Evolutionary conservation across 2,113 vertebrate species (phyloP).

Genomic region (Meles meles): DNA sequence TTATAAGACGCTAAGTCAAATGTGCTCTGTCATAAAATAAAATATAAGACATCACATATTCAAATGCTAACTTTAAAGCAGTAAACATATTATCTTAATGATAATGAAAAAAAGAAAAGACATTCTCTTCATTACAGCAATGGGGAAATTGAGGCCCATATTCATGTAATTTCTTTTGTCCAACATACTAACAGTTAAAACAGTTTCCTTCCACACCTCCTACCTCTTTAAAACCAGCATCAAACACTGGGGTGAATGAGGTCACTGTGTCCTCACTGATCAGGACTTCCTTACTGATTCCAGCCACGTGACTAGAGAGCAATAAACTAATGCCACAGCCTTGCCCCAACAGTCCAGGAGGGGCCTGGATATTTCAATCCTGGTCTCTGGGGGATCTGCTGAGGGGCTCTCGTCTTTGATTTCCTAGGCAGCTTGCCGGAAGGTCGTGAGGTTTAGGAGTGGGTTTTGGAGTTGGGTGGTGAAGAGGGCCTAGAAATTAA

Average conservation of each 20-base stretch:
- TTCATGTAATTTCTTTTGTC: neutral
- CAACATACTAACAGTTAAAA: neutral
- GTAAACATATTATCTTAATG: slow-evolving; percentile 17
- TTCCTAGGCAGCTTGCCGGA: neutral
- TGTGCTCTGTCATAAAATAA: neutral
- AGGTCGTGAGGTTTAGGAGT: neutral
- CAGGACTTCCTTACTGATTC: neutral
- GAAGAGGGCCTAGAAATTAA: neutral
- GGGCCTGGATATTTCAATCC: neutral
- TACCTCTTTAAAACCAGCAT: neutral
- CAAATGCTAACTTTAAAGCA: slow-evolving; percentile 30
- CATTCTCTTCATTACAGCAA: neutral
- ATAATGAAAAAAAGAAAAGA: neutral
- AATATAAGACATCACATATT: slow-evolving; percentile 25
- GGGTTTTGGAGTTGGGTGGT: neutral
- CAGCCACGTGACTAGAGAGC: neutral
- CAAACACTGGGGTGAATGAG: neutral
- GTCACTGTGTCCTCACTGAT: neutral
- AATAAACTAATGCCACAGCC: neutral
- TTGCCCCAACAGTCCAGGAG: neutral
- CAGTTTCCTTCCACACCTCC: neutral
- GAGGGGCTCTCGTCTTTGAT: neutral
- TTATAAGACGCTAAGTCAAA: slow-evolving; percentile 35
- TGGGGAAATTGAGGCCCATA: neutral
- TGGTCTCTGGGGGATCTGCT: neutral